These are phyloP conservation scores for Zaprionus lineosus DNA, from an alignment of 2,888 invertebrate species.

Conservation along the genomic window DNA sequence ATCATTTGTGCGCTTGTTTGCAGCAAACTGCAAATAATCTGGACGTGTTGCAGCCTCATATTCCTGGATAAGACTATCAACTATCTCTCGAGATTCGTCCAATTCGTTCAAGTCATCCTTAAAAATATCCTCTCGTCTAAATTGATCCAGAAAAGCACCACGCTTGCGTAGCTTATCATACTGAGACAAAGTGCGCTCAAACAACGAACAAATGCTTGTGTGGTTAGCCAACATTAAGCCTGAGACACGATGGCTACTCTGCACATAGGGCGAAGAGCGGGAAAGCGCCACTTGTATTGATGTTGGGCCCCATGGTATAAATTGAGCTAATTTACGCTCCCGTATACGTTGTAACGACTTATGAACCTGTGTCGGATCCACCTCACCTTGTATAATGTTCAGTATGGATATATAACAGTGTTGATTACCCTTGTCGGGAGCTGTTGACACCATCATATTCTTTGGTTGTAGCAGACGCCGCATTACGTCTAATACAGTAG, in stretches of 20 bases:
- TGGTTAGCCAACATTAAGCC: constrained; percentile 99
- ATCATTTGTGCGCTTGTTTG: constrained; percentile 26
- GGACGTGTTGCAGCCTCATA: constrained; percentile 96
- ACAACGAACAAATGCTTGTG: constrained; percentile 97
- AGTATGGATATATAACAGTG: constrained; percentile 99
- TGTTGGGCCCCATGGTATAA: constrained; percentile 99
- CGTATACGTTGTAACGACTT: constrained; percentile 97
- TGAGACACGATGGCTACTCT: constrained; percentile 96
- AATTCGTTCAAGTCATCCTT: constrained; percentile 95
- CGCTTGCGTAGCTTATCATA: constrained; percentile 97
- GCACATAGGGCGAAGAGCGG: constrained; percentile 96
- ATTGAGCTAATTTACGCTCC: constrained; percentile 96
- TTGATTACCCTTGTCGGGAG: constrained; percentile 92
- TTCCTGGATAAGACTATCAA: constrained; percentile 96
- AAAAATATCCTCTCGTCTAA: constrained; percentile 97
- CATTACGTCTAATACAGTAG: constrained; percentile 99
- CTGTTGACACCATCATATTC: constrained; percentile 99
- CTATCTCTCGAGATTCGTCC: constrained; percentile 94
- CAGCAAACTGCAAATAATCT: constrained; percentile 88
- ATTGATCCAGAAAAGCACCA: constrained; percentile 98
- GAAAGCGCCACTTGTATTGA: constrained; percentile 98
- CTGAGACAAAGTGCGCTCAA: constrained; percentile 94
- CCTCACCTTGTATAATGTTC: constrained; percentile 99
- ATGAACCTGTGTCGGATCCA: constrained; percentile 98
- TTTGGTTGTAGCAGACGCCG: constrained; percentile 97